These are phyloP conservation scores for Trachythela sp. DNA, from an alignment of 64 coral and sea anemone species.

Conservation along the genomic window DNA sequence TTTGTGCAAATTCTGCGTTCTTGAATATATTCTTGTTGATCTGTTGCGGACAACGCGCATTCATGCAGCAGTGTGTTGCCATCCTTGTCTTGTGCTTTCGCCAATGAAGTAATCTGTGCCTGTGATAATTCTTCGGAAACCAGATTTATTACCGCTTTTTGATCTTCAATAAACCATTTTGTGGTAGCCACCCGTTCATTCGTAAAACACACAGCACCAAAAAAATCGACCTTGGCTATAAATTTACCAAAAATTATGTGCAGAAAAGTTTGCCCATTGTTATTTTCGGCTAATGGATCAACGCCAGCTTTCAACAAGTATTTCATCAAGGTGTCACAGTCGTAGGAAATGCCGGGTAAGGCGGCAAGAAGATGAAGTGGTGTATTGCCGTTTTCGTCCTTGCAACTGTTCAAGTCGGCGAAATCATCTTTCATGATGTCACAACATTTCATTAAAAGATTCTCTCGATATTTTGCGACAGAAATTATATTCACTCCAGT, in stretches of 20 bases:
- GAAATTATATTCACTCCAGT: neutral
- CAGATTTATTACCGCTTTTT: neutral
- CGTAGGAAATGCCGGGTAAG: neutral
- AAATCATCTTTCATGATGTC: neutral
- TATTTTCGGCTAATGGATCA: neutral
- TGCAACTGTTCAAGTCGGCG: neutral
- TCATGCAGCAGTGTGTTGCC: neutral
- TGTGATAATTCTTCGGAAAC: neutral
- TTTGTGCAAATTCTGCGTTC: too few relatives aligned
- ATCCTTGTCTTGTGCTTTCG: neutral
- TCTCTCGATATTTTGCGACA: neutral
- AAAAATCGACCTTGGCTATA: neutral
- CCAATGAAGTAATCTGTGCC: neutral
- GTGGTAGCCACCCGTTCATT: neutral
- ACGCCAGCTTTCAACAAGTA: neutral
- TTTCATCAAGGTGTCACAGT: neutral
- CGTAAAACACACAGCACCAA: neutral
- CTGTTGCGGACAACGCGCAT: neutral
- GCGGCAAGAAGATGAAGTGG: neutral
- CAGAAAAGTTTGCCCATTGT: neutral
- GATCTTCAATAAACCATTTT: neutral
- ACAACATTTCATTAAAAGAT: neutral
- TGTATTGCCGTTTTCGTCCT: neutral
- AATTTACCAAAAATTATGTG: neutral
- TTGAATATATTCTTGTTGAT: too few relatives aligned